Evolutionary conservation across 2,797 vertebrate species (phyloP).

Genomic region (Spinus olivaceus): DNA sequence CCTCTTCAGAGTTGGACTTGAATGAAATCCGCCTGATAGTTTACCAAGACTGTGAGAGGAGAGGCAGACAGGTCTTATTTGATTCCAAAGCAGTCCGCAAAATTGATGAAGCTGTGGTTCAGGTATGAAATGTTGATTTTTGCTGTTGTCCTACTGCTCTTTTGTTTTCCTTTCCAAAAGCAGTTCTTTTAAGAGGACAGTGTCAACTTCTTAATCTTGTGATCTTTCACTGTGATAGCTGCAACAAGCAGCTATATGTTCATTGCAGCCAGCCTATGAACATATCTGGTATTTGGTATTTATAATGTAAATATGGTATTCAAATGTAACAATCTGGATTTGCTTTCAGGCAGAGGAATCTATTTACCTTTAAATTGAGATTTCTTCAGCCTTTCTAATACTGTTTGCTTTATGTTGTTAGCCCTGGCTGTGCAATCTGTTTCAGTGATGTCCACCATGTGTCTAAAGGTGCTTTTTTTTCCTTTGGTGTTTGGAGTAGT

Average conservation of each 20-base stretch:
- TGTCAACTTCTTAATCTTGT: background rate
- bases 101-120: conserved; percentile 69
- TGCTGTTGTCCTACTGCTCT: background rate
- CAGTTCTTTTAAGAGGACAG: background rate
- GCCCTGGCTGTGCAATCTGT: background rate
- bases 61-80: conserved; percentile 86
- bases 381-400: background rate
- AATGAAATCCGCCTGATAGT: conserved; percentile 86
- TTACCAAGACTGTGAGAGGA: conserved; percentile 87
- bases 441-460: background rate
- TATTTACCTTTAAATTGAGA: background rate
- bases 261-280: background rate
- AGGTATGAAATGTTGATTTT: conserved; percentile 70
- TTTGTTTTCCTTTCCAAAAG: background rate
- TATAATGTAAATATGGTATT: background rate
- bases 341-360: background rate
- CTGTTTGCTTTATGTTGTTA: background rate
- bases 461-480: background rate
- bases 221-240: background rate
- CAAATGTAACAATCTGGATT: background rate
- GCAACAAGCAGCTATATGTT: background rate
- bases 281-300: background rate
- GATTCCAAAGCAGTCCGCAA: conserved; percentile 86
- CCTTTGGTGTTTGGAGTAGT: background rate
- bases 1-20: conserved; percentile 81